These are phyloP conservation scores for Lophochroa leadbeateri DNA, from an alignment of 2,113 vertebrate genomes.

Conservation along the genomic window DNA sequence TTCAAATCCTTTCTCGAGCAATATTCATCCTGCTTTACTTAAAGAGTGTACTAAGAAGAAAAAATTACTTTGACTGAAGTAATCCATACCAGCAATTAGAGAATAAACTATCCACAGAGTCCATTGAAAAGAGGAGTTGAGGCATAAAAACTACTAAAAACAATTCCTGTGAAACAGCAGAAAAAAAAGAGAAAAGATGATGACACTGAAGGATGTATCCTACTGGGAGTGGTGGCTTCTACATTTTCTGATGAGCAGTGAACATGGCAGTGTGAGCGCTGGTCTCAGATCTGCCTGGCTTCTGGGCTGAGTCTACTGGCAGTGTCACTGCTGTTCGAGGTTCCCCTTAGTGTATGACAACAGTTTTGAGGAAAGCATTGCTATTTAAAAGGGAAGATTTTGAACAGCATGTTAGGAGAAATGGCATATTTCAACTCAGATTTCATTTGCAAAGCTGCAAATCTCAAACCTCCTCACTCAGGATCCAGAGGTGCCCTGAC, in stretches of 20 bases:
- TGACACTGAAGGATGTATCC: not conserved
- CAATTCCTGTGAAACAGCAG: not conserved
- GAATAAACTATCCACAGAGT: not conserved
- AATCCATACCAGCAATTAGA: not conserved
- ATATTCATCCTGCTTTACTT: not conserved
- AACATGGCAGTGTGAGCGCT: accelerated
- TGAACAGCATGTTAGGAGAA: not conserved
- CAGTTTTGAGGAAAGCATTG: not conserved
- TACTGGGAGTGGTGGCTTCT: not conserved
- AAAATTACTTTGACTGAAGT: not conserved
- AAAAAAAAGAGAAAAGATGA: not conserved
- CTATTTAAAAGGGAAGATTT: not conserved
- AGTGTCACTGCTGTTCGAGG: not conserved
- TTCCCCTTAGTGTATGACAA: not conserved
- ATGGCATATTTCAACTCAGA: not conserved
- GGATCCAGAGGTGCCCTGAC: not conserved
- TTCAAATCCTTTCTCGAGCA: not conserved
- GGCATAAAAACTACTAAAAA: not conserved
- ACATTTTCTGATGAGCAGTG: not conserved
- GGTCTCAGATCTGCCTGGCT: not conserved
- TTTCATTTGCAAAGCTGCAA: not conserved
- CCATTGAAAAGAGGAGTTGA: not conserved
- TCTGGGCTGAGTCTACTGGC: not conserved
- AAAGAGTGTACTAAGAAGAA: not conserved
- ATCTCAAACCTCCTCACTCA: not conserved